Conservation (phyloP, 2,113 vertebrate genomes). For the Panurus biarmicus region DNA sequence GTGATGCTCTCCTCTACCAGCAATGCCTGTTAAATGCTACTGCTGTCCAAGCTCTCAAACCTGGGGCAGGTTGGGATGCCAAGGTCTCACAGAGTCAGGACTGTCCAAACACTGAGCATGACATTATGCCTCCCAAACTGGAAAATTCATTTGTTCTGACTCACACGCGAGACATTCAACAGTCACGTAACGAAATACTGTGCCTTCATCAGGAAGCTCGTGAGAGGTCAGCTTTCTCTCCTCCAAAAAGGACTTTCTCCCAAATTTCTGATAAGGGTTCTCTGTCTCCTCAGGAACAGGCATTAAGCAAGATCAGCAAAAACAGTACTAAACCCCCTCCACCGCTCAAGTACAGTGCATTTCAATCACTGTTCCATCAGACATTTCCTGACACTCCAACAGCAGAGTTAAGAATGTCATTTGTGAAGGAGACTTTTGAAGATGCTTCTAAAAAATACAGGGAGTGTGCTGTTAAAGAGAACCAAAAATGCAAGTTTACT, state of each 20-base stretch:
- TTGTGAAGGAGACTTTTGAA: slow-evolving; percentile 83
- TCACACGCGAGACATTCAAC: slow-evolving; percentile 62
- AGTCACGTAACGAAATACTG: slow-evolving; percentile 57
- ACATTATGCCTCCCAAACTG: slow-evolving; percentile 67
- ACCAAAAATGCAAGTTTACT: slow-evolving; percentile 70
- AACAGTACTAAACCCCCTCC: slow-evolving; percentile 71
- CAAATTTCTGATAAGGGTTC: slow-evolving; percentile 71
- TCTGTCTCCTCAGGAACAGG: slow-evolving; percentile 67
- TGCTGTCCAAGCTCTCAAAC: slow-evolving; percentile 85
- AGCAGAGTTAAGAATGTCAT: slow-evolving; percentile 73
- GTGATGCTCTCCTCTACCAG: slow-evolving; percentile 88
- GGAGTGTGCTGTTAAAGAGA: slow-evolving; percentile 77
- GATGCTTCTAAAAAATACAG: slow-evolving; percentile 83
- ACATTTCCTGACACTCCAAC: slow-evolving; percentile 74
- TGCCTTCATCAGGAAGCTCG: slow-evolving; percentile 66
- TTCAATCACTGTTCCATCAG: slow-evolving; percentile 85
- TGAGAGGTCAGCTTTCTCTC: slow-evolving; percentile 90
- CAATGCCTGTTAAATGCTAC: slow-evolving; percentile 87
- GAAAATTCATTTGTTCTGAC: slow-evolving; percentile 75
- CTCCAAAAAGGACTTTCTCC: slow-evolving; percentile 80
- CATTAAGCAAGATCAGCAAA: slow-evolving; percentile 81
- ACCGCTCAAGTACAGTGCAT: slow-evolving; percentile 80
- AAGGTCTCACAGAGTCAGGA: slow-evolving; percentile 78
- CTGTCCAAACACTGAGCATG: slow-evolving; percentile 71
- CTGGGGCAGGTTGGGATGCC: slow-evolving; percentile 81